phyloP scores from a whole-genome alignment of 2,888 invertebrate genomes.

The Fabriciana adippe region DNA sequence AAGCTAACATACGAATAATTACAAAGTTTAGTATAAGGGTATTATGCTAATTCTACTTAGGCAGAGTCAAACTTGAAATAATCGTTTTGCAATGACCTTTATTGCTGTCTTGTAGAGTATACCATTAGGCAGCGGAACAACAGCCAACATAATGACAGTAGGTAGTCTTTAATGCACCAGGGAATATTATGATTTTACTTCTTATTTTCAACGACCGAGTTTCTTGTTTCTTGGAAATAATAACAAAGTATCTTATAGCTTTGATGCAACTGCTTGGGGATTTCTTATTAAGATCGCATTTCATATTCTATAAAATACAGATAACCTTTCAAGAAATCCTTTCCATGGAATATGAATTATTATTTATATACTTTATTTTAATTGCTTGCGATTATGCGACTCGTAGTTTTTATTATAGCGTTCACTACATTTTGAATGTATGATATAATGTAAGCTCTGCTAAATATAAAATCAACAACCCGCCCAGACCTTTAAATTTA shows the following conservation, averaged over 20 bases:
- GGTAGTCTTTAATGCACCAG: conserved; percentile 6
- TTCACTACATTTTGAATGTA: no score
- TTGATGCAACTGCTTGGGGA: conserved; percentile 13
- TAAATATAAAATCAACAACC: no score
- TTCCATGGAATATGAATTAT: conserved; percentile 10
- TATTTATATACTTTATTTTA: not conserved
- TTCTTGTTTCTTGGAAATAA: conserved; percentile 16
- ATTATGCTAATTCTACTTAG: conserved; percentile 30
- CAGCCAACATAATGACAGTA: conserved; percentile 1
- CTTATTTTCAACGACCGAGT: conserved; percentile 18
- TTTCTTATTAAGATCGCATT: conserved; percentile 11
- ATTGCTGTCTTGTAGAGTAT: conserved; percentile 19
- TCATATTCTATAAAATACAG: conserved; percentile 16
- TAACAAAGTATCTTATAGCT: conserved; percentile 21
- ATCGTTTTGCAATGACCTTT: conserved; percentile 21
- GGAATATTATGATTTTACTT: conserved; percentile 13
- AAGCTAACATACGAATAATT: conserved; percentile 44
- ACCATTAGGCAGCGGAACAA: conserved; percentile 7
- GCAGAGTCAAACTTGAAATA: conserved; percentile 25
- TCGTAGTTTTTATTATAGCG: no score
- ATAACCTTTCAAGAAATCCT: conserved; percentile 5
- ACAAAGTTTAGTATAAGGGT: conserved; percentile 37
- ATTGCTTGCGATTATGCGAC: no score
- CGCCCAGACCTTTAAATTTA: not conserved
- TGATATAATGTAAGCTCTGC: no score